Evolutionary conservation across 1,140 invertebrate genomes (phyloP), one percentile per base, ranked within the genome.

Genomic region (Brachionus manjavacas): DNA sequence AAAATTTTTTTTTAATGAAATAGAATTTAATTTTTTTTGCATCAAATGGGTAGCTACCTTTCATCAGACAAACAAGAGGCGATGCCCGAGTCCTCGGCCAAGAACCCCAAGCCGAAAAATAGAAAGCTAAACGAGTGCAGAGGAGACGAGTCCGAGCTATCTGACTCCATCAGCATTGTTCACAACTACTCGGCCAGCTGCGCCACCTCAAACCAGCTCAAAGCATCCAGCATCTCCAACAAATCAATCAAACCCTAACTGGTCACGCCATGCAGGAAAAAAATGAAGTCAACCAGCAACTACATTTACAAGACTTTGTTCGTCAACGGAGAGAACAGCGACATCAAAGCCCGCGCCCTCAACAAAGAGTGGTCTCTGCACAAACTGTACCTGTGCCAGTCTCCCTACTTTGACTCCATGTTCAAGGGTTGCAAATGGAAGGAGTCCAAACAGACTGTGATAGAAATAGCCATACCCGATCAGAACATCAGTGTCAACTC

Each of bases 361-460:
- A 93, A 92, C 41, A 92, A 92, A 88, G 91, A 93, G 86, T 94
- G 94, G 93, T 91, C 92, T 86, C 89, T 95, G 23, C 94, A 95
- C 87, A 94, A 94, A 91, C 91, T 94, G 23, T 94, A 94, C 88
- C 90, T 94, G 49, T 92, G 92, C 86, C 88, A 95, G 92, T 94
- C 93, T 87, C 93, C 93, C 3, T 95, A 94, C 87, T 94, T 94
- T 89, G 91, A 92, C 12, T 94, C 93, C 87, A 95, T 95, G 94
- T 95, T 95, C 89, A 93, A 92, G 87, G 94, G 94, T 6, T 92
- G 92, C 11, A 81, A 81, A 11, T 95, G 94, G 94, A 91, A 91
- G 87, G 94, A 95, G 88, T 91, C 93, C 3, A 91, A 91, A 76
- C 91, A 94, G 88, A 91, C 91, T 81, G 89, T 92, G 72, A 92